Evolutionary conservation across 2,888 invertebrate genomes (phyloP), one percentile per base, ranked within the genome.

Genomic region (Macrostomum cliftonense): DNA sequence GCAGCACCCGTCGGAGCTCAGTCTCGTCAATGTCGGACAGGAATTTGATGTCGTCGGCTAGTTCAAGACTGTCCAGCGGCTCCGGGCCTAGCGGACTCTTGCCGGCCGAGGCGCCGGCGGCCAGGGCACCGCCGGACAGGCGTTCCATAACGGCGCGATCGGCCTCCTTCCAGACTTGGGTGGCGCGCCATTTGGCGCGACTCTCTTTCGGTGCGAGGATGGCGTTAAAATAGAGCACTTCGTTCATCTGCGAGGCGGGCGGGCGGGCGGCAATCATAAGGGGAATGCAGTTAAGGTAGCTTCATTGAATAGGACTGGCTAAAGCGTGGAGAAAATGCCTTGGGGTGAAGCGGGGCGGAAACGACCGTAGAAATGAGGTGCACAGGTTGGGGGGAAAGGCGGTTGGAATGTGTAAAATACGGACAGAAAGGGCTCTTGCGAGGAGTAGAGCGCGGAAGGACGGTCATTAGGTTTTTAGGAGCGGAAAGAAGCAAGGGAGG

Each of bases 151-250:
- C 45, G n/a, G 38, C 45, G 9, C 37, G 17, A 12, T 45, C 45
- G 20, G 45, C 38, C 37, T 45, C 45, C 17, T 45, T 66, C 68
- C 68, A 69, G n/a, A 69, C 61, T 50, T 62, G 63, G 1, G 62
- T 65, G 1, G 68, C 68, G 45, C 63, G 54, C 68, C 68, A 69
- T 39, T 66, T 61, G 13, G 68, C 68, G 42, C 68, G 54, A 49
- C 67, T 67, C 5, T 64, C 66, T 54, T 66, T 67, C 12, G 66
- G 63, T 11, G 69, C 70, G 39, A 67, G 63, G 13, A 69, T 63
- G 17, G 68, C 67, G 55, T 68, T 67, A 54, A 70, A 69, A 51
- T 60, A 63, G 13, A 67, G 62, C 51, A 60, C 58, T 49, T 70
- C 69, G 12, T 67, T 67, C 16, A 67, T 57, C 46, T 60, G 59